phyloP scores from a whole-genome alignment of 1,140 invertebrate genomes.

The Rhagoletis zephyria region DNA sequence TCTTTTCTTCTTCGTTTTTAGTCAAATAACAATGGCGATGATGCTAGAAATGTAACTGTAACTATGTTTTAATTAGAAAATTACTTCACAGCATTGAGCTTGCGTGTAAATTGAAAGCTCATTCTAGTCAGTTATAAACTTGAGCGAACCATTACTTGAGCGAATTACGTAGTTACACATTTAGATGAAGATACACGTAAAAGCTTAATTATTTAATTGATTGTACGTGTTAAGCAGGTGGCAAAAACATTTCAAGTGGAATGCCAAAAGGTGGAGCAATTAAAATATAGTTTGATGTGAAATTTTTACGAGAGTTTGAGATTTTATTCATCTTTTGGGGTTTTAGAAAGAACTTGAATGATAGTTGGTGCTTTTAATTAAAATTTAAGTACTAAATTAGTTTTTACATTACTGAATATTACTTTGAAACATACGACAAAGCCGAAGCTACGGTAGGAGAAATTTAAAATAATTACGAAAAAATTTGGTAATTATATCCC shows the following conservation, averaged over 20 bases:
- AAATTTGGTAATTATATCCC: no score
- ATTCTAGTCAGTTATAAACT: conserved; percentile 22
- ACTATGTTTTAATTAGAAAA: conserved; percentile 30
- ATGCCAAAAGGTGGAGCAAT: no score
- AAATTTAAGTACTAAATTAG: no score
- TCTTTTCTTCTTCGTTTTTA: background rate
- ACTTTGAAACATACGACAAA: no score
- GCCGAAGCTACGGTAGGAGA: no score
- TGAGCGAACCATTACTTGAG: background rate
- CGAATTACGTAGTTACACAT: background rate
- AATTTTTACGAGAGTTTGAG: no score
- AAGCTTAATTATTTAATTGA: conserved; percentile 35
- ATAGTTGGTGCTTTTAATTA: no score
- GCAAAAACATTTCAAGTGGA: background rate
- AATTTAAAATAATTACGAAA: no score
- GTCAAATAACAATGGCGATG: background rate
- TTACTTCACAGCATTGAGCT: conserved; percentile 26
- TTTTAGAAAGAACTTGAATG: no score
- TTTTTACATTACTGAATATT: no score
- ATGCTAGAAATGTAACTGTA: background rate
- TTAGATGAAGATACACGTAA: conserved; percentile 18
- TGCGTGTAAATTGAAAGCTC: background rate
- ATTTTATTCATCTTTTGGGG: no score
- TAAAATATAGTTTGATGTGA: no score
- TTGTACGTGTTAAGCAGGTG: background rate